phyloP scores from a whole-genome alignment of 2,113 vertebrate genomes.

The Tamias sibiricus region DNA sequence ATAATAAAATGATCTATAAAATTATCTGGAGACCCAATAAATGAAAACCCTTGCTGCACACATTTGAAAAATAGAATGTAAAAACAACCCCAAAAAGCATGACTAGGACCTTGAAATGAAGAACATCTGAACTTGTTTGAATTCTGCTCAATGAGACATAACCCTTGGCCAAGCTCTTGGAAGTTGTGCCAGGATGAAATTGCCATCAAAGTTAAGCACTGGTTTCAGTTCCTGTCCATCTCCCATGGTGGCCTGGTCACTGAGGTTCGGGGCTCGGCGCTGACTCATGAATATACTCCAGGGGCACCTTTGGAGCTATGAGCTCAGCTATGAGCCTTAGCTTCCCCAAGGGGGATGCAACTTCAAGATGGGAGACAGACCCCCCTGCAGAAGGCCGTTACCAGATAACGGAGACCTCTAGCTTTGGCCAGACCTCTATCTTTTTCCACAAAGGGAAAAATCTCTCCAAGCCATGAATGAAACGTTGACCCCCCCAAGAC shows the following conservation, averaged over 20 bases:
- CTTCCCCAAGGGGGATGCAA: not conserved
- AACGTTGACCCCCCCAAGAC: not conserved
- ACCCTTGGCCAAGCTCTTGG: rapidly evolving
- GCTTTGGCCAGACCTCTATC: not conserved
- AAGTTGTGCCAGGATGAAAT: rapidly evolving
- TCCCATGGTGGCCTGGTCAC: not conserved
- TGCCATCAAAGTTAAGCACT: rapidly evolving
- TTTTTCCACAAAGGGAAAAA: not conserved
- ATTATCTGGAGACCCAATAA: not conserved
- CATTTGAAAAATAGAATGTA: not conserved
- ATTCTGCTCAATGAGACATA: not conserved
- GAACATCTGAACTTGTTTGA: too few species aligned
- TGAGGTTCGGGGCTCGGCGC: not conserved
- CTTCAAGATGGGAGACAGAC: not conserved
- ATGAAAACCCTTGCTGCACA: not conserved
- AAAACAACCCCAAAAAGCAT: not conserved
- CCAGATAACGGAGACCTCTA: not conserved
- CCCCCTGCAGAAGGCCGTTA: not conserved
- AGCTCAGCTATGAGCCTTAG: not conserved
- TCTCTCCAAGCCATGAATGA: not conserved
- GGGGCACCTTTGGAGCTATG: not conserved
- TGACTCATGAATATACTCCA: too few species aligned
- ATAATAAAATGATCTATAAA: not conserved
- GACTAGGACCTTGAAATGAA: not conserved
- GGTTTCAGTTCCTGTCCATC: rapidly evolving